These are phyloP conservation scores for Ormyrus nitidulus DNA, from an alignment of 2,888 invertebrate genomes.

Conservation along the genomic window DNA sequence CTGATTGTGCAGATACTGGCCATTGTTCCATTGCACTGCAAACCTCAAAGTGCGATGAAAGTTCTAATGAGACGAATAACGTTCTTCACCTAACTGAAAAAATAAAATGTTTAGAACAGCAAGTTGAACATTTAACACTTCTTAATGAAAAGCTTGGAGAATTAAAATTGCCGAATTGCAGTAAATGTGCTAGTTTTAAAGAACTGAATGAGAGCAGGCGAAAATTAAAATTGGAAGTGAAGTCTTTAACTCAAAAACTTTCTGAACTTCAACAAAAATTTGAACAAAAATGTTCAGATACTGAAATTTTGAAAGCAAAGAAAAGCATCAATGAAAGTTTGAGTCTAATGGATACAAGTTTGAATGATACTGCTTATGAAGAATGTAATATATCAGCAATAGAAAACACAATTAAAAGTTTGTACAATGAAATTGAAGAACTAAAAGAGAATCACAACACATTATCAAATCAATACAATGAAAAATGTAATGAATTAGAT, in stretches of 20 bases:
- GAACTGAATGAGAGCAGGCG: constrained; percentile 65
- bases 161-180: constrained; percentile 64
- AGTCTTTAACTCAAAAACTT: constrained; percentile 62
- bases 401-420: constrained; percentile 65
- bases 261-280: constrained; percentile 65
- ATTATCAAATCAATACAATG: constrained; percentile 62
- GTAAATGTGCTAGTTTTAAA: constrained; percentile 63
- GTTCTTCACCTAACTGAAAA: constrained; percentile 47
- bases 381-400: constrained; percentile 64
- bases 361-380: constrained; percentile 63
- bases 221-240: constrained; percentile 64
- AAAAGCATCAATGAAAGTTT: constrained; percentile 62
- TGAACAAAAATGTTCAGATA: constrained; percentile 63
- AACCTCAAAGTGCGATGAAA: not conserved
- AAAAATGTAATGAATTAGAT: constrained; percentile 66
- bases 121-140: constrained; percentile 60
- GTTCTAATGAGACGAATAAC: constrained; percentile 8
- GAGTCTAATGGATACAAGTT: constrained; percentile 59
- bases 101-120: constrained; percentile 59
- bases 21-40: not conserved
- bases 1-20: constrained; percentile 3
- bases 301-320: constrained; percentile 63
- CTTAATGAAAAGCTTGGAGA: constrained; percentile 66
- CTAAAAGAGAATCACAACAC: constrained; percentile 64
- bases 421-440: constrained; percentile 64